Base-by-base conservation (phyloP, 2,888 invertebrate species). In the Orchestes rusci region DNA sequence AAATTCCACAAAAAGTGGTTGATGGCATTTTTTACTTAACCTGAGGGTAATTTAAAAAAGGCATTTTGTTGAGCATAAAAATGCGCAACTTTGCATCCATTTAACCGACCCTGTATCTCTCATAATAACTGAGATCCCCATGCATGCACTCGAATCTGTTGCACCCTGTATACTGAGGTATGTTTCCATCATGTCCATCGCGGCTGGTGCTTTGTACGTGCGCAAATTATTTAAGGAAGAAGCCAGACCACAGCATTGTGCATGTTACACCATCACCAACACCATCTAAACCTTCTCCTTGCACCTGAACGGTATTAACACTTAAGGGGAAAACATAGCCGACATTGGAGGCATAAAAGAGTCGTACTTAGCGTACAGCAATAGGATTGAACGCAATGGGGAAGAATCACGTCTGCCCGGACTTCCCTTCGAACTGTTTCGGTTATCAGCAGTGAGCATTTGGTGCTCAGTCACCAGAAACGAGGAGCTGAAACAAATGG, bases 291-390 rank as follows among this genome's bases (percentile, higher is more conserved):
- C 44, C 39, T 49, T 53, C 53, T 48, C 44, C 50, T 65, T 70
- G 13, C 67, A 90, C 89, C 65, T 94, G 43, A 91, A 92, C 62
- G 94, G 94, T 45, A 82, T 90, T 53, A 88, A 88, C 62, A 92
- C 92, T 0, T 89, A 91, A 69, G 91, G 91, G 12, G 93, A 94
- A 67, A 94, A 94, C 66, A 93, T 94, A 47, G 94, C 94, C 1
- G 94, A 94, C 65, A 94, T 91, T 64, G 93, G 92, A 4, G 94
- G 93, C 3, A 81, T 93, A 53, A 93, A 92, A 65, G 86, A 93
- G 67, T 88, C 93, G 0, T 95, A 68, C 56, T 56, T 64, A 50
- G 67, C 67, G 29, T 68, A 68, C 50, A 54, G 59, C 36, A 59
- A 56, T 38, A 66, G 65, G 66, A 59, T 64, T 38, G 52, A 55